Evolutionary conservation across 1,140 invertebrate genomes (phyloP).

Genomic region (Battus philenor): DNA sequence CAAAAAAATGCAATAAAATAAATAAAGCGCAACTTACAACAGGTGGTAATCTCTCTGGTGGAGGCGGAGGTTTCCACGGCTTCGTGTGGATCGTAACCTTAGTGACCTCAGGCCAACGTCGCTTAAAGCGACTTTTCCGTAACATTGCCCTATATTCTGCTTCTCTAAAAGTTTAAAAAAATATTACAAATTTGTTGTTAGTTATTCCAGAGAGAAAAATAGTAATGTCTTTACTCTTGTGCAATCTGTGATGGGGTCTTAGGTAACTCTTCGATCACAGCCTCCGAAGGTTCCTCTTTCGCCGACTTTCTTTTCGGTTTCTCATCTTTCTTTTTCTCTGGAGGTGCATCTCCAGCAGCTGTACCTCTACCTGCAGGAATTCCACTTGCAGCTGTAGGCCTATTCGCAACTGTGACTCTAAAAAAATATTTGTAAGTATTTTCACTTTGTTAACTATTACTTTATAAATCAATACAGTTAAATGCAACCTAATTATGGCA

Average conservation of each 20-base stretch:
- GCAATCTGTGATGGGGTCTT: slow-evolving; percentile 48
- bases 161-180: slow-evolving; percentile 31
- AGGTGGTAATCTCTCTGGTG: slow-evolving; percentile 33
- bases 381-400: no score
- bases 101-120: slow-evolving; percentile 48
- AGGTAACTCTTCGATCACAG: slow-evolving; percentile 31
- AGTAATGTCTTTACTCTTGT: slow-evolving; percentile 41
- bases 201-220: no score
- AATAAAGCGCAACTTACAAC: slow-evolving; percentile 36
- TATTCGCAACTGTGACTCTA: no score
- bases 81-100: slow-evolving; percentile 37
- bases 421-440: background rate
- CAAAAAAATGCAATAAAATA: slow-evolving; percentile 24
- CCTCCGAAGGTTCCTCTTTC: slow-evolving; percentile 19
- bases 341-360: slow-evolving; percentile 34
- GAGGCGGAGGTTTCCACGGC: slow-evolving; percentile 45
- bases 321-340: slow-evolving; percentile 33
- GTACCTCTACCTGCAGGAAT: no score
- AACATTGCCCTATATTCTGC: slow-evolving; percentile 37
- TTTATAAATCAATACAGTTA: no score
- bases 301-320: slow-evolving; percentile 24
- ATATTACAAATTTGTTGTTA: background rate
- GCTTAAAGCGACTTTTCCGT: slow-evolving; percentile 41
- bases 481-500: no score
- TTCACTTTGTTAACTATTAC: no score